These are phyloP conservation scores for Thymallus thymallus DNA, from an alignment of 2,113 vertebrate genomes.

Conservation along the genomic window DNA sequence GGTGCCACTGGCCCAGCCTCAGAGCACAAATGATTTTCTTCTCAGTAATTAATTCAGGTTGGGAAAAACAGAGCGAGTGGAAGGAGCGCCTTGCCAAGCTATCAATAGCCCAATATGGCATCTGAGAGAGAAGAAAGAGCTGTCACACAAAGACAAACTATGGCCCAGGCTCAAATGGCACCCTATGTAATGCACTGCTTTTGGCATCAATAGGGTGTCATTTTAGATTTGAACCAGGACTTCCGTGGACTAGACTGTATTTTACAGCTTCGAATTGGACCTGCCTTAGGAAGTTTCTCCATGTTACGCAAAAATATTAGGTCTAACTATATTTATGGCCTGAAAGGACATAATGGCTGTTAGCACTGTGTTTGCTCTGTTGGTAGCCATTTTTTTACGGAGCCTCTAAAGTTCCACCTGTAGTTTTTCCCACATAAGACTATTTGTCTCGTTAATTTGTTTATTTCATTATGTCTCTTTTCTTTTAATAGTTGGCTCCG, in stretches of 20 bases:
- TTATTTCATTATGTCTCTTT: background rate
- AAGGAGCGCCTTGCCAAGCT: constrained; percentile 1
- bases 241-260: background rate
- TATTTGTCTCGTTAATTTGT: background rate
- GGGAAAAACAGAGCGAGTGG: constrained; percentile 12
- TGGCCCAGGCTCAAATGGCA: too few relatives aligned
- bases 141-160: too few relatives aligned
- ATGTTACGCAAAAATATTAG: background rate
- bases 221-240: background rate
- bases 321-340: background rate
- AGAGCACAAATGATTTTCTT: constrained; percentile 21
- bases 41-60: constrained; percentile 34
- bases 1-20: constrained; percentile 13
- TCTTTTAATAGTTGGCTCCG: background rate
- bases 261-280: background rate
- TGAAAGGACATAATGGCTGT: background rate
- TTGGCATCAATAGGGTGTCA: background rate
- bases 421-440: constrained; percentile 4
- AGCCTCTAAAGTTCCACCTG: background rate
- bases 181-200: too few relatives aligned
- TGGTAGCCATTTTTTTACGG: background rate
- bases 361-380: background rate
- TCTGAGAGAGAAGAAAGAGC: too few relatives aligned
- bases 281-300: background rate
- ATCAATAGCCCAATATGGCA: background rate